A percentile compares a stretch with the other conserved stretches of the same genome.
Conservation (phyloP, 35 echinoderm and acorn worm species). For the Chiridota heheva region DNA sequence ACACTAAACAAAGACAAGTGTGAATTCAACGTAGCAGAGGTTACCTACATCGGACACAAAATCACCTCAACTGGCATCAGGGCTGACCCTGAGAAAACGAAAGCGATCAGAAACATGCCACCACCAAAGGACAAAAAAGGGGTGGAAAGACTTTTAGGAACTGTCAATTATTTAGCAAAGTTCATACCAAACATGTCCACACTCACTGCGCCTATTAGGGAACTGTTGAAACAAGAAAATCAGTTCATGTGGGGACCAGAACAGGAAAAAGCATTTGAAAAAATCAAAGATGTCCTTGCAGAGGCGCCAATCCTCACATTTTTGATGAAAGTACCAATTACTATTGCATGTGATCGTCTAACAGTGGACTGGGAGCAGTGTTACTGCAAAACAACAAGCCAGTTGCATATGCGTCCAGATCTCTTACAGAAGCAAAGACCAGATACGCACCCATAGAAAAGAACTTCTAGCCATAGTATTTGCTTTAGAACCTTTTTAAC, state of each 20-base stretch:
- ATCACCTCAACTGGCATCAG: conserved; percentile 43
- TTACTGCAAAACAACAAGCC: conserved; percentile 30
- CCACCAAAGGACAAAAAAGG: conserved; percentile 29
- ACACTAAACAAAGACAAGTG: conserved; percentile 49
- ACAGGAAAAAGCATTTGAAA: conserved; percentile 17
- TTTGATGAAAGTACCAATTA: conserved; percentile 9
- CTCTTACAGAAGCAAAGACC: conserved; percentile 30
- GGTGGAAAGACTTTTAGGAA: conserved; percentile 43
- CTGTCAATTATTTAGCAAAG: conserved; percentile 50
- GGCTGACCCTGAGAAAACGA: conserved; percentile 23
- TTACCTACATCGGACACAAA: conserved; percentile 66
- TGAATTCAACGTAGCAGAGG: conserved; percentile 23
- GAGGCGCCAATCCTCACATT: conserved; percentile 27
- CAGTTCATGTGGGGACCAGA: conserved; percentile 31
- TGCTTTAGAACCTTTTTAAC: conserved; percentile 31
- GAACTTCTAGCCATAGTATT: conserved; percentile 42
- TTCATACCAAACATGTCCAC: conserved; percentile 61
- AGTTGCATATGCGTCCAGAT: conserved; percentile 49
- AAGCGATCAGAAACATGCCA: conserved; percentile 25
- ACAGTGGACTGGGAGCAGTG: conserved; percentile 45
- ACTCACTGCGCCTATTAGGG: conserved; percentile 46
- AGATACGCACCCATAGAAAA: conserved; percentile 38
- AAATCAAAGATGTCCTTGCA: conserved; percentile 28
- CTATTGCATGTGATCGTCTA: conserved; percentile 46
- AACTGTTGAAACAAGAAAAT: conserved; percentile 18